Conservation (phyloP, 2,113 vertebrate species). For the Anoura caudifer region DNA sequence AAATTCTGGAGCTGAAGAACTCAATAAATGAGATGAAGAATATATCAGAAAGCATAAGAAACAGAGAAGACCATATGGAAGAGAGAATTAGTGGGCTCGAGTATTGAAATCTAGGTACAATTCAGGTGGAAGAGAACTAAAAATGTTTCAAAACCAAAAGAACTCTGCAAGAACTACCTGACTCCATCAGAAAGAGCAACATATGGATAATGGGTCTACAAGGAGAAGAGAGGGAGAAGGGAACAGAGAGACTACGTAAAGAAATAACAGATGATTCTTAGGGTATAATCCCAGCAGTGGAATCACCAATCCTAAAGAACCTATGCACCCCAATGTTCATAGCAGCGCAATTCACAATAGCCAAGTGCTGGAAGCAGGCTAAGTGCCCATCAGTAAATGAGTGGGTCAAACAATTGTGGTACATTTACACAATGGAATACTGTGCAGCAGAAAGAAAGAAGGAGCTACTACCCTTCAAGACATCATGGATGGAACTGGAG, state of each 20-base stretch:
- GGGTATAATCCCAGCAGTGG: too few relatives aligned
- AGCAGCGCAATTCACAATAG: too few relatives aligned
- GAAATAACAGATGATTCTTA: background rate
- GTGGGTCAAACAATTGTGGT: too few relatives aligned
- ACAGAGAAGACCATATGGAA: background rate
- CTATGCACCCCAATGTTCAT: too few relatives aligned
- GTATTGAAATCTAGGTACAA: background rate
- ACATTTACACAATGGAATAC: too few relatives aligned
- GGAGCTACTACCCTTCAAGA: too few relatives aligned
- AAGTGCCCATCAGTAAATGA: too few relatives aligned
- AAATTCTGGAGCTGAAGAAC: background rate
- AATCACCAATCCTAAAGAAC: too few relatives aligned
- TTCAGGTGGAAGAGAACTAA: background rate
- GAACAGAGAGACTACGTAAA: background rate
- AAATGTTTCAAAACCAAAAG: background rate
- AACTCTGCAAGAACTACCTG: background rate
- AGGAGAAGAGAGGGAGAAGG: background rate
- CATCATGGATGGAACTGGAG: too few relatives aligned
- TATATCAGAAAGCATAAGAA: background rate
- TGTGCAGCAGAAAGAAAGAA: too few relatives aligned
- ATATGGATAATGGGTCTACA: background rate
- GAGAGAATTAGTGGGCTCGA: background rate
- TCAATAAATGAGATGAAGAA: background rate
- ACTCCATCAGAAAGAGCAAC: background rate
- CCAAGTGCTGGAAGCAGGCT: too few relatives aligned